Evolutionary conservation across 2,888 invertebrate genomes (phyloP), one percentile per base, ranked within the genome.

Genomic region (Diabrotica balteata): DNA sequence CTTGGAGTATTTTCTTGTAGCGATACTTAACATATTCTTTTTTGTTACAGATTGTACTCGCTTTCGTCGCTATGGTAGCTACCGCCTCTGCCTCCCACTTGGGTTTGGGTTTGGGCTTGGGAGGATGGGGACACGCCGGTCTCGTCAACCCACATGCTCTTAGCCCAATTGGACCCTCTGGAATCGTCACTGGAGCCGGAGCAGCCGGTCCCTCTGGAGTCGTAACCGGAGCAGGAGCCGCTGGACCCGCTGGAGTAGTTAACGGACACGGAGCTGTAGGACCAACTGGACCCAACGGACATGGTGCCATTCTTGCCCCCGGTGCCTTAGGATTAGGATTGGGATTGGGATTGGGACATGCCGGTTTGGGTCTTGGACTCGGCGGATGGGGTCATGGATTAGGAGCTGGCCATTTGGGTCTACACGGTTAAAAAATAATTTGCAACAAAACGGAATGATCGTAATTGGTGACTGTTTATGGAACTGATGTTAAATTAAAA

Each of bases 111-210:
- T 51, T 59, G 45, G 53, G 55, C 43, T 54, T 43, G 7, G 55
- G 55, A 4, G 63, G 67, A 11, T 53, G 54, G 32, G 67, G 70
- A 10, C 62, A 32, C 8, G 67, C 58, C 9, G 66, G 52, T 4
- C 7, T 51, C 17, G 43, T 67, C 49, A 63, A 52, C 63, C 63
- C 67, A 10, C 59, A 60, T 53, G 69, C 69, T 4, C 44, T 64
- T 7, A 66, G 69, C 63, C 66, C 67, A 9, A 54, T 69, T 17
- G 69, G 70, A 47, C 70, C 73, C 7, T 72, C 73, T n/a, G 73
- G 73, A 59, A 57, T 73, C 8, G 72, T 72, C 9, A 73, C 73
- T n/a, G 73, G 72, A 66, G 70, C 72, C 0, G 73, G 72, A n/a
- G 72, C 73, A n/a, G 49, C 72, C 22, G 71, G 71, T 45, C 72